Conservation (phyloP, 30 jellyfish, hydroid and myxozoan genomes). For the Sanderia malayensis region DNA sequence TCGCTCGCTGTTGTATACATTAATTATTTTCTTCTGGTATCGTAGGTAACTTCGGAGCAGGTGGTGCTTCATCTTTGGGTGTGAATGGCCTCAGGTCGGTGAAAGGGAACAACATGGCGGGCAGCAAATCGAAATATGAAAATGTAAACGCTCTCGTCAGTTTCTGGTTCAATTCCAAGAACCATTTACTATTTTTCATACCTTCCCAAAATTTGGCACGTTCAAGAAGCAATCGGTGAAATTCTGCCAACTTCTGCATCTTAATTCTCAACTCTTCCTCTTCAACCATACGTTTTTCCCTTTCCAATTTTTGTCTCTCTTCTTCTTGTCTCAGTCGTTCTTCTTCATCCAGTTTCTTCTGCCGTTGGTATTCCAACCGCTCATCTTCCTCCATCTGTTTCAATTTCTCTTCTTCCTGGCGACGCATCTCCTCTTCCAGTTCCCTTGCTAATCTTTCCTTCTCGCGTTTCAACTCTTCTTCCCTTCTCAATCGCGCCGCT, state of each 20-base stretch:
- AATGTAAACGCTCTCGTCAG: conserved; percentile 73
- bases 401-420: conserved; percentile 73
- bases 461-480: conserved; percentile 54
- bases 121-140: conserved; percentile 72
- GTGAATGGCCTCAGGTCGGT: conserved; percentile 50
- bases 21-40: conserved; percentile 63
- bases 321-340: conserved; percentile 47
- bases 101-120: conserved; percentile 59
- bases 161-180: conserved; percentile 56
- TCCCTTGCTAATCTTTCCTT: conserved; percentile 65
- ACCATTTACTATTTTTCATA: conserved; percentile 56
- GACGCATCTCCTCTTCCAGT: conserved; percentile 58
- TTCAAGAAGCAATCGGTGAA: conserved; percentile 53
- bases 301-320: conserved; percentile 52
- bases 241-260: conserved; percentile 59
- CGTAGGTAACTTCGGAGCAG: conserved; percentile 41
- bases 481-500: conserved; percentile 48
- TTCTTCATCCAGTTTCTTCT: conserved; percentile 62
- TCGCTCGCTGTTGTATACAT: no score
- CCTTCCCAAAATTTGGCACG: conserved; percentile 69
- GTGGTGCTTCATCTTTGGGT: conserved; percentile 25
- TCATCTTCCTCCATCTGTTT: conserved; percentile 67
- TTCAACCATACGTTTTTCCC: conserved; percentile 51
- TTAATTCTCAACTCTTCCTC: conserved; percentile 65
- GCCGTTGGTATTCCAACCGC: conserved; percentile 44